phyloP scores from a whole-genome alignment of 2,113 vertebrate species.

The Epinephelus lanceolatus region DNA sequence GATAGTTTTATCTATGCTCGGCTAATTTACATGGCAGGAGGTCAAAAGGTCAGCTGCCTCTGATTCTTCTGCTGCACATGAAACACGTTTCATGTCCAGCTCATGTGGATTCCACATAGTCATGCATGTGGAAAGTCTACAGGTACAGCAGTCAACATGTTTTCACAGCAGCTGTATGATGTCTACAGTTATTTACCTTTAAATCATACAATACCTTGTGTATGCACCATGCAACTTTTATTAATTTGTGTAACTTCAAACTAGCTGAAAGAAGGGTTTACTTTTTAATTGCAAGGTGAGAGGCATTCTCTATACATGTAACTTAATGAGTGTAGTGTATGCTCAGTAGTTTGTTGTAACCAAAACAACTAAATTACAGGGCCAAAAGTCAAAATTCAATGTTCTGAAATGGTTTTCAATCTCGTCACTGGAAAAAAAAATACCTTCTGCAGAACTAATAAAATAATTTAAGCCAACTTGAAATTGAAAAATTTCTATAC shows the following conservation, averaged over 20 bases:
- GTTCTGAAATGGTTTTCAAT: not conserved
- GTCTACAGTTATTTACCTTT: not conserved
- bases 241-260: not conserved
- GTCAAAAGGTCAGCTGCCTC: constrained; percentile 23
- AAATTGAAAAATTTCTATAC: not conserved
- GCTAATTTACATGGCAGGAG: not conserved
- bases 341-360: not conserved
- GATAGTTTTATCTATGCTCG: constrained; percentile 20
- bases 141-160: not conserved
- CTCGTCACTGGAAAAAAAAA: not conserved
- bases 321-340: too few species aligned
- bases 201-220: not conserved
- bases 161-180: not conserved
- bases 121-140: too few species aligned
- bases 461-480: not conserved
- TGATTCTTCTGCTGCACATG: not conserved
- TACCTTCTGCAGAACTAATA: not conserved
- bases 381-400: too few species aligned
- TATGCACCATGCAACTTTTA: too few species aligned
- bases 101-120: constrained; percentile 5
- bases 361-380: too few species aligned
- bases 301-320: not conserved
- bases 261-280: not conserved
- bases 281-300: not conserved
- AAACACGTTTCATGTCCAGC: not conserved